A percentile compares a stretch with the other conserved stretches of the same genome.
Conservation (phyloP, 1,140 invertebrate genomes). For the Eumeta japonica region DNA sequence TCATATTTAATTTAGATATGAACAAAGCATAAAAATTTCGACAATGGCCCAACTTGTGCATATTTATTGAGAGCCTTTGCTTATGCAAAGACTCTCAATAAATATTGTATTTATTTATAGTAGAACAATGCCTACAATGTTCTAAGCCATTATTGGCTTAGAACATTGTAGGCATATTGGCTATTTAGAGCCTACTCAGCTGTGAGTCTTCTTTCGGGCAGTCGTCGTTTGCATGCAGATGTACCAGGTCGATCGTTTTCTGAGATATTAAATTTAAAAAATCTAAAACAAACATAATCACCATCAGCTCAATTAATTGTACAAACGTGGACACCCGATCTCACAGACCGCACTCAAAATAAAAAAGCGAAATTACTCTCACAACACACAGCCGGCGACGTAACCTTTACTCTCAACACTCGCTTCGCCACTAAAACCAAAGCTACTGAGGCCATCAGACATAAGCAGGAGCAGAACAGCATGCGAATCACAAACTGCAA, state of each 20-base stretch:
- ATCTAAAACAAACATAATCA: neutral
- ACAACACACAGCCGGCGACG: neutral
- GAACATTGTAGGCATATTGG: too few species aligned
- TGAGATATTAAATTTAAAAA: neutral
- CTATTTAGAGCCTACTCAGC: too few species aligned
- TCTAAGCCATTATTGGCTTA: too few species aligned
- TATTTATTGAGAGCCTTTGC: too few species aligned
- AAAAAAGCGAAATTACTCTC: neutral
- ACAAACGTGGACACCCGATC: neutral
- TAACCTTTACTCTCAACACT: neutral
- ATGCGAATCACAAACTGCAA: neutral
- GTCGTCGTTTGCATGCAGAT: neutral
- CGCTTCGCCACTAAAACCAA: conserved; percentile 1
- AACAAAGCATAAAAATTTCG: too few species aligned
- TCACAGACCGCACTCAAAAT: conserved; percentile 1
- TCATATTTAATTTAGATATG: too few species aligned
- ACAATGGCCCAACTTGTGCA: too few species aligned
- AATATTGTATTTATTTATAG: too few species aligned
- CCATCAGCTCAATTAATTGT: neutral
- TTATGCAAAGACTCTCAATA: too few species aligned
- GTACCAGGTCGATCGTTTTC: neutral
- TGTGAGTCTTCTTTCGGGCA: too few species aligned
- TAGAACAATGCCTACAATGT: too few species aligned
- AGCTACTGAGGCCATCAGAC: neutral
- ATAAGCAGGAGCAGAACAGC: neutral